These are phyloP conservation scores for Montipora sp. DNA, from an alignment of 64 coral and sea anemone genomes.

Conservation along the genomic window DNA sequence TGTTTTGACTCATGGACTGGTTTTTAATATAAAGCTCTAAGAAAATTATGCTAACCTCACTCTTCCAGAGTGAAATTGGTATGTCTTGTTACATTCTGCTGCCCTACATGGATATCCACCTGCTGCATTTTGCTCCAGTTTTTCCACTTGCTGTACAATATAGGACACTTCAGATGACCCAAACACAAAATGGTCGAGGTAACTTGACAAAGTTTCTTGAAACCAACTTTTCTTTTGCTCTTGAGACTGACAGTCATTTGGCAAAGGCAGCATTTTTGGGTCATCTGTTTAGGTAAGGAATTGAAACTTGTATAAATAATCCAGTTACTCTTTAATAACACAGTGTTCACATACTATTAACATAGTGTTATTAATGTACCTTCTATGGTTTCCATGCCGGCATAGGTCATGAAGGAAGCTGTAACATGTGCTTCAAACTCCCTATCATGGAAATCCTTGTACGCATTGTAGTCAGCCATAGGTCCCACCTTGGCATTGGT, in stretches of 20 bases:
- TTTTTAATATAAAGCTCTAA: background rate
- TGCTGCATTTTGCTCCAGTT: background rate
- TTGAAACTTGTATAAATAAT: too few species aligned
- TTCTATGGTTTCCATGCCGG: slow-evolving; percentile 2
- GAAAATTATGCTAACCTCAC: slow-evolving; percentile 6
- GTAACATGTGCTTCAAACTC: slow-evolving; percentile 43
- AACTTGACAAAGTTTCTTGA: background rate
- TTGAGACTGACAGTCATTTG: background rate
- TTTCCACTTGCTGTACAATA: background rate
- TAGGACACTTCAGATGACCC: background rate
- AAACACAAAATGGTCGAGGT: slow-evolving; percentile 2
- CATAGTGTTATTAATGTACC: too few species aligned
- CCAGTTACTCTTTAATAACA: too few species aligned
- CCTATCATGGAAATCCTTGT: slow-evolving; percentile 55
- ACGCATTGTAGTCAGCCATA: slow-evolving; percentile 49
- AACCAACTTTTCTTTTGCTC: slow-evolving; percentile 1
- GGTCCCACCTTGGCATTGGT: slow-evolving; percentile 57
- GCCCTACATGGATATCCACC: background rate
- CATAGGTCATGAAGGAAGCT: slow-evolving; percentile 46
- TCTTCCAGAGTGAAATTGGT: slow-evolving; percentile 22
- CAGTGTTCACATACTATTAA: too few species aligned
- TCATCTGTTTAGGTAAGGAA: background rate
- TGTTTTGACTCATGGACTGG: too few species aligned
- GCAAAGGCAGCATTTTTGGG: background rate
- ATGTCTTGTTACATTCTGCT: background rate